Percentiles rank a stretch among this genome's conserved stretches.
Evolutionary conservation across 2,888 invertebrate species (phyloP).

Genomic region (Acanthosepion pharaonis): DNA sequence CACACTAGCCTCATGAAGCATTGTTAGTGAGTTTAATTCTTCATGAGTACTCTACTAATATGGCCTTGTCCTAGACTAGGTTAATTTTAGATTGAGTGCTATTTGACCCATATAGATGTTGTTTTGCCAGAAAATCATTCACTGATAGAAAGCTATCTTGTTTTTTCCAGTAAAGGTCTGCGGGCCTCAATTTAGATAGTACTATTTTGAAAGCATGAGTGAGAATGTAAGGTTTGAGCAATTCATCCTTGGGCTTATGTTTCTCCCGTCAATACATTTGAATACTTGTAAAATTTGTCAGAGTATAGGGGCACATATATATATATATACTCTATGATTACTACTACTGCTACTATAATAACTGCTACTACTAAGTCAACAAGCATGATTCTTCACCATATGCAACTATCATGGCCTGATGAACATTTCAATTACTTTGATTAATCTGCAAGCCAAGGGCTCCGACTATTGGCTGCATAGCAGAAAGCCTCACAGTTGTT

Average conservation of each 20-base stretch:
- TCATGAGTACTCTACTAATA: neutral
- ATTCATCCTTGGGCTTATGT: neutral
- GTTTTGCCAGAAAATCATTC: neutral
- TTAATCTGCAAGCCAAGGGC: neutral
- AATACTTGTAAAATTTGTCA: neutral
- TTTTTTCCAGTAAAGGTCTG: neutral
- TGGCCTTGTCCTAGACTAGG: neutral
- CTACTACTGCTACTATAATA: neutral
- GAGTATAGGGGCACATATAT: neutral
- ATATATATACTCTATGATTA: neutral
- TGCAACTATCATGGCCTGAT: slow-evolving; percentile 33
- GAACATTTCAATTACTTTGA: slow-evolving; percentile 33
- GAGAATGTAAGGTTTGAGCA: neutral
- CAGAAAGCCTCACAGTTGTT: slow-evolving; percentile 34
- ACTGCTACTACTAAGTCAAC: slow-evolving; percentile 16
- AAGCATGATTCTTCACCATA: neutral
- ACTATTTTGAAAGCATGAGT: no score
- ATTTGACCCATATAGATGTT: neutral
- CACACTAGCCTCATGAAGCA: neutral
- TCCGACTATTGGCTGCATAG: neutral
- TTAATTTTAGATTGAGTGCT: neutral
- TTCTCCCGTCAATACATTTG: neutral
- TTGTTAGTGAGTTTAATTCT: neutral
- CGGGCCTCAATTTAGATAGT: neutral
- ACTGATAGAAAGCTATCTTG: neutral